These are phyloP conservation scores for Acridotheres tristis DNA, from an alignment of 2,797 vertebrate species.

Conservation along the genomic window DNA sequence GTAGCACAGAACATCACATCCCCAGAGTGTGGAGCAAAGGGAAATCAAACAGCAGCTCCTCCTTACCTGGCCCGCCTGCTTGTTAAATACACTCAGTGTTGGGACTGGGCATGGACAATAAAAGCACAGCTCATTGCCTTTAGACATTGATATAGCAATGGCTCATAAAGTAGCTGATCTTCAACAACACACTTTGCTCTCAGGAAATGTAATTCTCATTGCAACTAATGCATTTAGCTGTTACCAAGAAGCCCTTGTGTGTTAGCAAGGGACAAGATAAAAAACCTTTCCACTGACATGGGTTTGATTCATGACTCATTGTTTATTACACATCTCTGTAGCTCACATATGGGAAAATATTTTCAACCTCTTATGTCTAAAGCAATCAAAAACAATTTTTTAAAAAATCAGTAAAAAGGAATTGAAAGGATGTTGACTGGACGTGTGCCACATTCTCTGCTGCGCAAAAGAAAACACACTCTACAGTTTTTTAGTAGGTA, in stretches of 20 bases:
- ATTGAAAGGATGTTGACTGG: background rate
- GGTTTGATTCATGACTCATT: background rate
- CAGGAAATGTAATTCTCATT: background rate
- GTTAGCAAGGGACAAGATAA: background rate
- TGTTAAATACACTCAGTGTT: conserved; percentile 38
- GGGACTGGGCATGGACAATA: background rate
- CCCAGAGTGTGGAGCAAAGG: background rate
- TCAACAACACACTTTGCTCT: background rate
- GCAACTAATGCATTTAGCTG: background rate
- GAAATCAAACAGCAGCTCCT: conserved; percentile 25
- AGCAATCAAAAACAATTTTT: background rate
- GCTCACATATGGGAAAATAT: background rate
- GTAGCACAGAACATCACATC: background rate
- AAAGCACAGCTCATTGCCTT: background rate
- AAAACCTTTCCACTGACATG: background rate
- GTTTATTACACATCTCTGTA: background rate
- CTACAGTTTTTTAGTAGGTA: background rate
- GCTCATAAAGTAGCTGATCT: background rate
- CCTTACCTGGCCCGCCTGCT: conserved; percentile 33
- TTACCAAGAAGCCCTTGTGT: background rate
- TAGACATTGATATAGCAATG: background rate
- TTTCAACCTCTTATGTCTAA: background rate
- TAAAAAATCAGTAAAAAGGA: background rate
- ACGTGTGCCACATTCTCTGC: background rate
- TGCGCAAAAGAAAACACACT: background rate